Conservation (phyloP, 2,888 invertebrate genomes). For the Andrena haemorrhoa region DNA sequence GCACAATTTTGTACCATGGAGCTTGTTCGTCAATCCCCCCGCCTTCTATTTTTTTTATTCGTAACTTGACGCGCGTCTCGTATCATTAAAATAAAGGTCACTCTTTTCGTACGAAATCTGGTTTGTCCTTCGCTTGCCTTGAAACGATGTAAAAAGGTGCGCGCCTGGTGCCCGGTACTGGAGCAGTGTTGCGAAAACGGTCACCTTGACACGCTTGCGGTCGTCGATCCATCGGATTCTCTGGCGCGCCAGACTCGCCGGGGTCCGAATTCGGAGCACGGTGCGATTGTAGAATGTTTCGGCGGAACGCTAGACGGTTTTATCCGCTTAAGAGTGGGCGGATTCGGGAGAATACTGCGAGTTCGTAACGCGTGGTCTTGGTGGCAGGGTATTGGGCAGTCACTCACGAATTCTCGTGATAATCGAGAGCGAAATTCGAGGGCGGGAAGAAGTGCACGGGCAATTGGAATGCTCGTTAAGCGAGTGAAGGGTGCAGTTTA, state of each 20-base stretch:
- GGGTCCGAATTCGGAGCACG: not conserved
- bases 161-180: not conserved
- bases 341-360: not conserved
- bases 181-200: constrained; percentile 20
- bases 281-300: not conserved
- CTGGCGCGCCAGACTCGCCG: not conserved
- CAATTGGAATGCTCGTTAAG: constrained; percentile 48
- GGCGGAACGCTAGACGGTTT: not conserved
- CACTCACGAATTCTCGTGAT: constrained; percentile 15
- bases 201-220: not conserved
- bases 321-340: not conserved
- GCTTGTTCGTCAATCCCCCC: constrained; percentile 5
- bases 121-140: not conserved
- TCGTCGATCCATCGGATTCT: not conserved
- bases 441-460: constrained; percentile 9
- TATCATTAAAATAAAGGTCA: constrained; percentile 61
- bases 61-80: constrained; percentile 45
- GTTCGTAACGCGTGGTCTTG: not conserved
- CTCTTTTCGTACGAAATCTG: constrained; percentile 59
- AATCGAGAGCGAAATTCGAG: constrained; percentile 42
- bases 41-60: constrained; percentile 17
- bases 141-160: not conserved
- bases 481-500: constrained; percentile 39
- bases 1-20: constrained; percentile 19
- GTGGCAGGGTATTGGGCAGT: not conserved